Conservation (phyloP, 1,140 invertebrate genomes). For the Delia radicum region DNA sequence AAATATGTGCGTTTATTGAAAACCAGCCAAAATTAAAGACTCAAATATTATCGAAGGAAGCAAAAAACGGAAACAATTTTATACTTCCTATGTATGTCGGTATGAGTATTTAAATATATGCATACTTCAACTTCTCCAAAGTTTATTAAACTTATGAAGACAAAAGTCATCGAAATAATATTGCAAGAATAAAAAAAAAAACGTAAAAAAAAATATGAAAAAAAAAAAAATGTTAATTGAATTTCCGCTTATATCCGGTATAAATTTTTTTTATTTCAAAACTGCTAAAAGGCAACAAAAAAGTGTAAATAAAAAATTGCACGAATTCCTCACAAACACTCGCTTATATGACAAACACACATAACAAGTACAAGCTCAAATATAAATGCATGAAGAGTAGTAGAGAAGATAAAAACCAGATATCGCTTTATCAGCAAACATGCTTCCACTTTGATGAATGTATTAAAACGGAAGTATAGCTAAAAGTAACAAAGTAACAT, state of each 20-base stretch:
- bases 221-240: background rate
- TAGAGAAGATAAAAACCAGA: background rate
- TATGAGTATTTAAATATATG: too few species aligned
- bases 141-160: too few species aligned
- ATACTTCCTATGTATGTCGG: too few species aligned
- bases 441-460: background rate
- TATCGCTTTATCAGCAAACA: background rate
- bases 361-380: background rate
- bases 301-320: background rate
- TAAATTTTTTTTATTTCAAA: background rate
- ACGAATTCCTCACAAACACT: background rate
- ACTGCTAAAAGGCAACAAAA: background rate
- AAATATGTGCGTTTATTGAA: too few species aligned
- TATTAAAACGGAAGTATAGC: background rate
- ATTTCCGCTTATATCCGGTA: conserved; percentile 3
- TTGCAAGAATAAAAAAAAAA: background rate
- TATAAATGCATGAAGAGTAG: background rate
- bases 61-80: too few species aligned
- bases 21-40: too few species aligned
- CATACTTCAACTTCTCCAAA: too few species aligned
- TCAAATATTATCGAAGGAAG: too few species aligned
- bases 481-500: background rate
- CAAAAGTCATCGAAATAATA: background rate
- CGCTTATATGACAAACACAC: background rate
- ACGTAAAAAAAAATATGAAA: background rate